phyloP scores from a whole-genome alignment of 2,113 vertebrate species.

The Chauna torquata region DNA sequence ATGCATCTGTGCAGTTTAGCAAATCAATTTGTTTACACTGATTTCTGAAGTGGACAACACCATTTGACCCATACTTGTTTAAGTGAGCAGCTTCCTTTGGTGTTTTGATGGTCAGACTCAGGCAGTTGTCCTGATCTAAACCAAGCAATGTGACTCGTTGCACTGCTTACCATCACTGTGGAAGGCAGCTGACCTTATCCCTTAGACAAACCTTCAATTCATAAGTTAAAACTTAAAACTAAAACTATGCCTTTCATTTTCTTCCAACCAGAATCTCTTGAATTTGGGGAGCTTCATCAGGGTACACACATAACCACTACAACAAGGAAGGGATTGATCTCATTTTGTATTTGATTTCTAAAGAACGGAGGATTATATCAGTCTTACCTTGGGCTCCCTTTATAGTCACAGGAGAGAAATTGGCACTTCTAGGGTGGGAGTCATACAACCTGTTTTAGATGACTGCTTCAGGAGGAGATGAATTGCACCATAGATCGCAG shows the following conservation, averaged over 20 bases:
- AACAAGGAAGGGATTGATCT: neutral
- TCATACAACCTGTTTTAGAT: neutral
- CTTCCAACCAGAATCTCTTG: neutral
- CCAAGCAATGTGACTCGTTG: neutral
- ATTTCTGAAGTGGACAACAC: neutral
- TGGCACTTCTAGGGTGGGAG: neutral
- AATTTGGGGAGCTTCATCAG: neutral
- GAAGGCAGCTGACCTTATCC: neutral
- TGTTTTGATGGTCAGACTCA: neutral
- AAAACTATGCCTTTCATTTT: neutral
- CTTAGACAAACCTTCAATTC: neutral
- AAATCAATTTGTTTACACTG: neutral
- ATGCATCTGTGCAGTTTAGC: neutral
- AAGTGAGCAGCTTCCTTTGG: neutral
- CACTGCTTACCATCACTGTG: neutral
- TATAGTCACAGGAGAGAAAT: neutral
- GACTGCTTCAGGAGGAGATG: neutral
- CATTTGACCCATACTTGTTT: neutral
- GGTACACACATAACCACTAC: neutral
- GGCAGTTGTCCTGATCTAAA: neutral
- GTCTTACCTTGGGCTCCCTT: rapidly evolving
- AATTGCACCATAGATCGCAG: neutral
- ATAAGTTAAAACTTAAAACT: neutral
- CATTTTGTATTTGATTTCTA: neutral
- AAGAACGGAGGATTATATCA: neutral